Conservation (phyloP, 2,888 invertebrate species). For the Pogonocherus hispidulus region DNA sequence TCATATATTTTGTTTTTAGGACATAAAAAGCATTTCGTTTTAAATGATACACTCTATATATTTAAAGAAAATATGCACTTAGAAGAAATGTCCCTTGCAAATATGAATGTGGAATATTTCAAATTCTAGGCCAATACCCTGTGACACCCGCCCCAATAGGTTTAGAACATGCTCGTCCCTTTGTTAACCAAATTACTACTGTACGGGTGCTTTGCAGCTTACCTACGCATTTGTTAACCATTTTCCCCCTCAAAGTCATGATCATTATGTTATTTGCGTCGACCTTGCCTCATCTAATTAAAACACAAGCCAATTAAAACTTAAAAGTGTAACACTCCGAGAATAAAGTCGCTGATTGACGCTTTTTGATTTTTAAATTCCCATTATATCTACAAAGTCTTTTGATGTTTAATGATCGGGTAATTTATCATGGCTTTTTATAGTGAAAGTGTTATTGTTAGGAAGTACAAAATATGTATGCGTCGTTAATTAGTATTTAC, state of each 20-base stretch:
- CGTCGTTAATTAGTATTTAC: slow-evolving; percentile 34
- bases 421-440: slow-evolving; percentile 31
- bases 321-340: slow-evolving; percentile 20
- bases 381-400: slow-evolving; percentile 25
- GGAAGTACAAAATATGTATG: slow-evolving; percentile 28
- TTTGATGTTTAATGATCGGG: slow-evolving; percentile 32
- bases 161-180: not conserved
- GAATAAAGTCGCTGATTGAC: slow-evolving; percentile 26
- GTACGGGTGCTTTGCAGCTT: not conserved
- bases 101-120: not conserved
- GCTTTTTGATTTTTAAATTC: slow-evolving; percentile 19
- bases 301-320: slow-evolving; percentile 26
- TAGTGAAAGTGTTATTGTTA: slow-evolving; percentile 32
- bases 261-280: slow-evolving; percentile 5
- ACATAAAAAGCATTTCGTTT: no score
- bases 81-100: no score
- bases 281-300: slow-evolving; percentile 17
- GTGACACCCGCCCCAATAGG: not conserved
- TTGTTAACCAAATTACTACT: slow-evolving; percentile 6
- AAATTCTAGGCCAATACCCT: not conserved
- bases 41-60: no score
- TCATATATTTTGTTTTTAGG: no score
- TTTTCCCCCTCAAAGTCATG: not conserved
- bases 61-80: no score
- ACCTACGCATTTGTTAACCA: slow-evolving; percentile 10